Evolutionary conservation across 2,113 vertebrate genomes (phyloP).

Genomic region (Hippoglossus stenolepis): DNA sequence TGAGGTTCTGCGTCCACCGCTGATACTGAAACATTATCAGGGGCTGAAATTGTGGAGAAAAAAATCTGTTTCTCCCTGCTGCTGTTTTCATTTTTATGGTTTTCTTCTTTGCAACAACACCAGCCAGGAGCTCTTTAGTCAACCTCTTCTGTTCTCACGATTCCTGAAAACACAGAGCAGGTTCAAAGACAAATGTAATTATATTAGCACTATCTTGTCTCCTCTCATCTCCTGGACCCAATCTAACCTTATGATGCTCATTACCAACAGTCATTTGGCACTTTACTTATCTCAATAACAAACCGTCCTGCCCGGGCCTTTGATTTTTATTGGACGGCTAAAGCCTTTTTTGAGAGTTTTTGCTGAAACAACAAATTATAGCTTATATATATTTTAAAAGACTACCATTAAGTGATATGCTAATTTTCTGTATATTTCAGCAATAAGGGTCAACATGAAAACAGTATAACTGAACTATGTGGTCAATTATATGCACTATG

Average conservation of each 20-base stretch:
- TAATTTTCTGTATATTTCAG: too few species aligned
- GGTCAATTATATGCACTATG: too few species aligned
- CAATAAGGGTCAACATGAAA: too few species aligned
- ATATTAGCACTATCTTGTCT: conserved; percentile 36
- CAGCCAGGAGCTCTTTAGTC: conserved; percentile 2
- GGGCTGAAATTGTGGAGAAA: conserved; percentile 18
- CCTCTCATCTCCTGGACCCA: conserved; percentile 18
- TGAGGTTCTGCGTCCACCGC: not conserved
- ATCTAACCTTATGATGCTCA: conserved; percentile 14
- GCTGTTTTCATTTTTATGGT: conserved; percentile 38
- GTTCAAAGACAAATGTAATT: conserved; percentile 30
- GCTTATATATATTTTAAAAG: too few species aligned
- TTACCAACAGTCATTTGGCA: conserved; percentile 38
- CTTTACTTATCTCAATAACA: conserved; percentile 43
- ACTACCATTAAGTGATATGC: too few species aligned
- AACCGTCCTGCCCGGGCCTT: not conserved
- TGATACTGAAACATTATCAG: not conserved
- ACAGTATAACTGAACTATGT: too few species aligned
- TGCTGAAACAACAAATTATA: too few species aligned
- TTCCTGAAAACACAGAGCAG: conserved; percentile 13
- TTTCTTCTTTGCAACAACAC: conserved; percentile 26
- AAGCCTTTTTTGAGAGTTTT: too few species aligned
- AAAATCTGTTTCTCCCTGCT: conserved; percentile 21
- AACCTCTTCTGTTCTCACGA: conserved; percentile 11
- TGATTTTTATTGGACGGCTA: not conserved